A percentile compares a stretch with the other conserved stretches of the same genome.
These are phyloP conservation scores for Leucosticte australis DNA, from an alignment of 2,113 vertebrate species.

Conservation along the genomic window DNA sequence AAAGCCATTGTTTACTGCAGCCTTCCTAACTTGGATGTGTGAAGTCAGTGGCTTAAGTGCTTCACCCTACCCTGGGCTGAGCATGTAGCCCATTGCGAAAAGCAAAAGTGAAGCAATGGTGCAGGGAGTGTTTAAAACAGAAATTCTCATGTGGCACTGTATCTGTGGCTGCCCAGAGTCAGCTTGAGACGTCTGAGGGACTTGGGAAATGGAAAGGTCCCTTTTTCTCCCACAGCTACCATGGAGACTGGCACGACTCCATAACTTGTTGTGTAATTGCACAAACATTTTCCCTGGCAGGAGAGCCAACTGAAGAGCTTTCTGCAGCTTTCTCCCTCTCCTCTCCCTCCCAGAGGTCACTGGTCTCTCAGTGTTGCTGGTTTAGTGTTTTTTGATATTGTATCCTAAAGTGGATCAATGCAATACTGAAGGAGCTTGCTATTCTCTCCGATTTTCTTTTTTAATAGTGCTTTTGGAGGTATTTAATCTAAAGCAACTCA, in stretches of 20 bases:
- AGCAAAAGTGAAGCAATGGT: background rate
- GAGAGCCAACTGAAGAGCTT: background rate
- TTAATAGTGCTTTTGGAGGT: background rate
- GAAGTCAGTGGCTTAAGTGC: background rate
- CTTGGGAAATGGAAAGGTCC: background rate
- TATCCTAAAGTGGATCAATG: background rate
- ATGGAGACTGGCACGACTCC: background rate
- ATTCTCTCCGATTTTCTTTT: background rate
- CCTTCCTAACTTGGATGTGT: background rate
- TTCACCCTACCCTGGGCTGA: background rate
- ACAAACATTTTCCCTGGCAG: background rate
- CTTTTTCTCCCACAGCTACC: background rate
- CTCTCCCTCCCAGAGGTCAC: background rate
- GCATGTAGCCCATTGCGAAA: rapidly evolving
- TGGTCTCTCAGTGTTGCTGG: background rate
- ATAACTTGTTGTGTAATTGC: background rate
- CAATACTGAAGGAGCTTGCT: background rate
- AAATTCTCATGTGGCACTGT: background rate
- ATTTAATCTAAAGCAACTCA: slow-evolving; percentile 4
- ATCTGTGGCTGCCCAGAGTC: background rate
- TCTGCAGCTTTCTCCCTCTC: background rate
- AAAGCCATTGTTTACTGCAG: background rate
- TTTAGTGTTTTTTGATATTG: background rate
- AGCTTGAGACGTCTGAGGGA: background rate
- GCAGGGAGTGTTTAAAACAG: background rate